Percentiles rank a stretch among this genome's conserved stretches.
phyloP scores from a whole-genome alignment of 2,888 invertebrate genomes.

The Melikaiella ostensackeni region DNA sequence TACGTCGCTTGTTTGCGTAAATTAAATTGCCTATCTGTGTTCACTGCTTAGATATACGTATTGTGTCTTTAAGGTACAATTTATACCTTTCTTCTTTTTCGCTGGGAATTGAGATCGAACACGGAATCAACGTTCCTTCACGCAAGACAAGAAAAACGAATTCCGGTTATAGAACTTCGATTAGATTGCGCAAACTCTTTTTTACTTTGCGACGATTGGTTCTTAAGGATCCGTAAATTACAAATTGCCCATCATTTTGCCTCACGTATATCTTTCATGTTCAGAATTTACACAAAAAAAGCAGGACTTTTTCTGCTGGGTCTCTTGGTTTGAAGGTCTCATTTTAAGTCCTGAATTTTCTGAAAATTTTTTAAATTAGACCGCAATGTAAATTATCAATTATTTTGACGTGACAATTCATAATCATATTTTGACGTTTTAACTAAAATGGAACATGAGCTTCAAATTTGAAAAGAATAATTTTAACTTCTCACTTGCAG shows the following conservation, averaged over 20 bases:
- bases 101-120: conserved; percentile 19
- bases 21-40: conserved; percentile 19
- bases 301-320: no score
- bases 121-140: conserved; percentile 38
- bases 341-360: no score
- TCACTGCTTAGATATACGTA: background rate
- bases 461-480: no score
- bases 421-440: no score
- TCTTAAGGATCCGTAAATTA: background rate
- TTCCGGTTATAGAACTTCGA: conserved; percentile 34
- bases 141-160: conserved; percentile 36
- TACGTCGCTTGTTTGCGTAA: conserved; percentile 24
- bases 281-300: background rate
- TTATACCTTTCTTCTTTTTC: conserved; percentile 30
- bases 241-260: background rate
- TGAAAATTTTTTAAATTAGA: no score
- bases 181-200: conserved; percentile 30
- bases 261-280: background rate
- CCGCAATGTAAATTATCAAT: no score
- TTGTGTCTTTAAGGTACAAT: conserved; percentile 14
- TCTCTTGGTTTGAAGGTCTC: no score
- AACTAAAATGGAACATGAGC: no score
- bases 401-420: no score
- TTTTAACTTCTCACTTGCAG: no score
- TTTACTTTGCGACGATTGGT: background rate